Evolutionary conservation across 2,113 vertebrate genomes (phyloP), one percentile per base, ranked within the genome.

Genomic region (Ciconia boyciana): DNA sequence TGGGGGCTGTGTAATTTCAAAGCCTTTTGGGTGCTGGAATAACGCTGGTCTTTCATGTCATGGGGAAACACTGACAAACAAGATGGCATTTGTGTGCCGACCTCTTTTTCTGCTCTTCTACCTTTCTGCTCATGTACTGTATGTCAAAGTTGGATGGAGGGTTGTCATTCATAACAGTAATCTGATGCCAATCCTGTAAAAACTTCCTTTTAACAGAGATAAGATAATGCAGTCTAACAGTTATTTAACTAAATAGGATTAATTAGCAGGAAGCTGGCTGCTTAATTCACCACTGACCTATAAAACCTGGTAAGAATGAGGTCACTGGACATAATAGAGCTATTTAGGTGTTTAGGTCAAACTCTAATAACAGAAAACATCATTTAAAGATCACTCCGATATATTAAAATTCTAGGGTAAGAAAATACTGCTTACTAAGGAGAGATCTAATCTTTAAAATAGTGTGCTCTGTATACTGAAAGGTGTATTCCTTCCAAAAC

Each of bases 181-280:
- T 97, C 92, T 96, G 84, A 49, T 97, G 65, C 55, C 83, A 96
- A 74, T 90, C 92, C 68, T 92, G 84, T 95, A 97, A 98, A 97
- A 97, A 94, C 96, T 98, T 98, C 96, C 96, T 98, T 96, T 97
- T 98, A 96, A 69, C 83, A 92, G 74, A 95, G 95, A 98, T 97
- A 98, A 98, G 97, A 97, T 94, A 96, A 96, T 97, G 95, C 95
- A 96, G 92, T 77, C 97, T 93, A 98, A 97, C 97, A 97, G 93
- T 97, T 97, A 88, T 96, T 97, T 93, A 94, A 72, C 89, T 93
- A 97, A 98, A 96, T 97, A 98, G 96, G 96, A 98, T 98, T 98
- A 98, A 97, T 98, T 97, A 98, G 92, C 94, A 98, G 98, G 96
- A 98, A 98, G 96, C 93, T 96, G 93, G 91, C 87, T 94, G 92